phyloP scores from a whole-genome alignment of 2,797 vertebrate species.

The Macropodus opercularis region DNA sequence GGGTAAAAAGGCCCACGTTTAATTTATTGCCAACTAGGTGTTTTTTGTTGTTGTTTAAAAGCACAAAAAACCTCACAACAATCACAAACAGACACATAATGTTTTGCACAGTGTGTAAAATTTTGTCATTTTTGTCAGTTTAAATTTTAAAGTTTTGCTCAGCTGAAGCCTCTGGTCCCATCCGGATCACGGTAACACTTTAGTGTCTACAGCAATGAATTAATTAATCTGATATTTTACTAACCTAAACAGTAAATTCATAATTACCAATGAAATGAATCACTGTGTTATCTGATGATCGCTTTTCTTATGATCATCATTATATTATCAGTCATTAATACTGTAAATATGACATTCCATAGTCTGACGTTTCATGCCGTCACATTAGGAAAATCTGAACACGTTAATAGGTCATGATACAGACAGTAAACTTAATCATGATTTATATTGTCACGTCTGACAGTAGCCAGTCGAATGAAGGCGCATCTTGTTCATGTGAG shows the following conservation, averaged over 20 bases:
- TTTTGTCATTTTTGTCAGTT: too few relatives aligned
- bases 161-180: too few relatives aligned
- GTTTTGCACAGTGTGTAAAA: too few relatives aligned
- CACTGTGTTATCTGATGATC: neutral
- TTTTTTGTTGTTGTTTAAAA: slow-evolving; percentile 18
- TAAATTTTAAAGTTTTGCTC: too few relatives aligned
- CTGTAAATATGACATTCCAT: neutral
- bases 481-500: slow-evolving; percentile 64
- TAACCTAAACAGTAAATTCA: too few relatives aligned
- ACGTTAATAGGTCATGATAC: slow-evolving; percentile 13
- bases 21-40: slow-evolving; percentile 33
- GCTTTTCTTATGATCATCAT: neutral
- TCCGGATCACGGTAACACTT: too few relatives aligned
- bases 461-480: slow-evolving; percentile 50
- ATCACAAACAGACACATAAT: too few relatives aligned
- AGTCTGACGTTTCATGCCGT: neutral
- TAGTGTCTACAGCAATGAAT: too few relatives aligned
- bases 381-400: neutral
- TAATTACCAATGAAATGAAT: too few relatives aligned
- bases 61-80: too few relatives aligned
- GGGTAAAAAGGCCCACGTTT: slow-evolving; percentile 47
- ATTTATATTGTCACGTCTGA: slow-evolving; percentile 40
- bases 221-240: too few relatives aligned
- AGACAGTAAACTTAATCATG: slow-evolving; percentile 20
- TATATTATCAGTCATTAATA: neutral